phyloP scores from a whole-genome alignment of 2,113 vertebrate species.

The Monopterus albus region DNA sequence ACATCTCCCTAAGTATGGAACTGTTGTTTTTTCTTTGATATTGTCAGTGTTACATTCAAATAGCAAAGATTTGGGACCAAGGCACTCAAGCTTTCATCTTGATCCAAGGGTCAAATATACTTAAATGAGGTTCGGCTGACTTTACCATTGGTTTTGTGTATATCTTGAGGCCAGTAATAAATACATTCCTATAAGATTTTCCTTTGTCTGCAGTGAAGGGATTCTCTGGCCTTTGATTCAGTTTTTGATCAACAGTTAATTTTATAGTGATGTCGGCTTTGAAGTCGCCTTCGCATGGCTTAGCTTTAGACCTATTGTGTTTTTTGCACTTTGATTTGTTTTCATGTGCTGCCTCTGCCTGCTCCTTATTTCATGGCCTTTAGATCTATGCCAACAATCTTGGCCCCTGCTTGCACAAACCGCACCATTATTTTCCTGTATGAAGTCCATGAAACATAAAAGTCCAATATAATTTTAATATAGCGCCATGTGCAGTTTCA shows the following conservation, averaged over 20 bases:
- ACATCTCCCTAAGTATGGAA: too few species aligned
- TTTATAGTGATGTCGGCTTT: conserved; percentile 36
- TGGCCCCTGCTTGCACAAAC: background rate
- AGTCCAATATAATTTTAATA: background rate
- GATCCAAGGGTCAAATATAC: conserved; percentile 7
- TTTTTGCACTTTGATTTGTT: conserved; percentile 22
- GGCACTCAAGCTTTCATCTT: background rate
- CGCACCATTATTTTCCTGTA: background rate
- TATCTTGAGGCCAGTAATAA: background rate
- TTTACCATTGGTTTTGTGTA: background rate
- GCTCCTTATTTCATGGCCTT: conserved; percentile 37
- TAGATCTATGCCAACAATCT: conserved; percentile 27
- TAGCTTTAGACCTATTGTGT: conserved; percentile 30
- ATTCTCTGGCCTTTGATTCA: conserved; percentile 6
- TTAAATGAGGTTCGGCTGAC: background rate
- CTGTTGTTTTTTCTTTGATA: too few species aligned
- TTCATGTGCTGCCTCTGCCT: conserved; percentile 14
- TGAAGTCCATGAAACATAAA: background rate
- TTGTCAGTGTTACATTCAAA: background rate
- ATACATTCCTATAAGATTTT: background rate
- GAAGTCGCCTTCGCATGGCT: conserved; percentile 30
- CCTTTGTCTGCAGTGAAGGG: conserved; percentile 2
- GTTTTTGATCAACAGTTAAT: conserved; percentile 14
- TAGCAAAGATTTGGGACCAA: background rate
- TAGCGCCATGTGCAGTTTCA: background rate